These are phyloP conservation scores for Nesoenas mayeri DNA, from an alignment of 2,113 vertebrate species.

Conservation along the genomic window DNA sequence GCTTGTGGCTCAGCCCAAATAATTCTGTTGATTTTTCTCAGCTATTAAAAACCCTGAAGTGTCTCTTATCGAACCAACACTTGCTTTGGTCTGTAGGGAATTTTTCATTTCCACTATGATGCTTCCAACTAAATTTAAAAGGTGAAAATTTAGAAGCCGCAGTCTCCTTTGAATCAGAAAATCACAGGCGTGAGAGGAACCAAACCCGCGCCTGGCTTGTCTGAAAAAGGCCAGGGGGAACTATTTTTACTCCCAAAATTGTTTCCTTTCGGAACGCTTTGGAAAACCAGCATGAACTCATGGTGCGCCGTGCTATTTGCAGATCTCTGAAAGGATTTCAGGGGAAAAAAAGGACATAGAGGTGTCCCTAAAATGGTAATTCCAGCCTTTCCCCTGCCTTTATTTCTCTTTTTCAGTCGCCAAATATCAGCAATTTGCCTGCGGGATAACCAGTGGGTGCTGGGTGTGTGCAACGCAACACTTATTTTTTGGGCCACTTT, in stretches of 20 bases:
- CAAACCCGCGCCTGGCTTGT: background rate
- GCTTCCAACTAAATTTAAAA: background rate
- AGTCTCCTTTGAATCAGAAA: background rate
- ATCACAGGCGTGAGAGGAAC: background rate
- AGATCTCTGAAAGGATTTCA: background rate
- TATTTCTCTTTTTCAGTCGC: background rate
- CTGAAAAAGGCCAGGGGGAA: background rate
- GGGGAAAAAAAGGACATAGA: background rate
- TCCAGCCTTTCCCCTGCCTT: background rate
- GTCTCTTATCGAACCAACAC: slow-evolving; percentile 20
- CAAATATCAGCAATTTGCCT: accelerated
- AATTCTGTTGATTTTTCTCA: slow-evolving; percentile 49
- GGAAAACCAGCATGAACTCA: background rate
- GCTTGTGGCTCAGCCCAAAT: slow-evolving; percentile 25
- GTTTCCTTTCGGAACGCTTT: background rate
- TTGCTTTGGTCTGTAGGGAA: background rate
- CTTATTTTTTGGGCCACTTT: background rate
- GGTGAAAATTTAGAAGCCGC: background rate
- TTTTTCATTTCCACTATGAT: background rate
- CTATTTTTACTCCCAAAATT: slow-evolving; percentile 7
- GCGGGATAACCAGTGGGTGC: background rate
- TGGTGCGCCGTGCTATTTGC: background rate
- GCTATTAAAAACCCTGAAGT: slow-evolving; percentile 15
- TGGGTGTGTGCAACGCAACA: accelerated
- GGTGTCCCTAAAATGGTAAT: background rate